Conservation (phyloP, 2,888 invertebrate species). For the Lomographa bimaculata region DNA sequence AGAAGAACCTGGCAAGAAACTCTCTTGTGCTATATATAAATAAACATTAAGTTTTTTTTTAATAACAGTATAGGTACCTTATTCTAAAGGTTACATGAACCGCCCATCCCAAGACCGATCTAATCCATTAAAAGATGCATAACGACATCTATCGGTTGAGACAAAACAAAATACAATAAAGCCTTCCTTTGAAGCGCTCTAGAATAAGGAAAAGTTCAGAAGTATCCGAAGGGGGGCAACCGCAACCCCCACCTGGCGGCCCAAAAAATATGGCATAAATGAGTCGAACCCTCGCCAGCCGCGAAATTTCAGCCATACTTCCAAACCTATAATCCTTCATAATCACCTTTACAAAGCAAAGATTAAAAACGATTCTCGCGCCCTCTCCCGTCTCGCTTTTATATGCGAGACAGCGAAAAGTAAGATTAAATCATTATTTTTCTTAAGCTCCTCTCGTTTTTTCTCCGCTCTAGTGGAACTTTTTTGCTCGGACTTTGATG, state of each 20-base stretch:
- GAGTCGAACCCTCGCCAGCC: constrained; percentile 71
- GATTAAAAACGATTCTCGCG: constrained; percentile 83
- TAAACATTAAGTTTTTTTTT: no score
- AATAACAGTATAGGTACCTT: no score
- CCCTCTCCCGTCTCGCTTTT: constrained; percentile 66
- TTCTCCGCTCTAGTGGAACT: constrained; percentile 71
- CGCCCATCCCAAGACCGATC: constrained; percentile 44
- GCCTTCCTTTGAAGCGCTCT: constrained; percentile 73
- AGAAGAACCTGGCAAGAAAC: no score
- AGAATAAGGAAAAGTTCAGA: constrained; percentile 77
- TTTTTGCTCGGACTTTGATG: constrained; percentile 81
- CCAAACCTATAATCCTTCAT: constrained; percentile 84
- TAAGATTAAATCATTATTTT: constrained; percentile 85
- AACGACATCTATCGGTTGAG: constrained; percentile 50
- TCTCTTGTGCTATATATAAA: no score
- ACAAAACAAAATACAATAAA: constrained; percentile 60
- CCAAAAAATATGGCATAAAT: constrained; percentile 79
- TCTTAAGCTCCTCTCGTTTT: constrained; percentile 81
- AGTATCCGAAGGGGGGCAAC: constrained; percentile 64
- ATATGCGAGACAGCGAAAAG: constrained; percentile 82
- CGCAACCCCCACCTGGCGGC: constrained; percentile 69
- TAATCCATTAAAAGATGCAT: constrained; percentile 51
- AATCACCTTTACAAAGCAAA: constrained; percentile 85
- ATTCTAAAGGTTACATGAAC: no score
- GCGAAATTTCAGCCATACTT: constrained; percentile 82